A percentile compares a stretch with the other conserved stretches of the same genome.
Conservation (phyloP, 2,113 vertebrate genomes). For the Rissa tridactyla region DNA sequence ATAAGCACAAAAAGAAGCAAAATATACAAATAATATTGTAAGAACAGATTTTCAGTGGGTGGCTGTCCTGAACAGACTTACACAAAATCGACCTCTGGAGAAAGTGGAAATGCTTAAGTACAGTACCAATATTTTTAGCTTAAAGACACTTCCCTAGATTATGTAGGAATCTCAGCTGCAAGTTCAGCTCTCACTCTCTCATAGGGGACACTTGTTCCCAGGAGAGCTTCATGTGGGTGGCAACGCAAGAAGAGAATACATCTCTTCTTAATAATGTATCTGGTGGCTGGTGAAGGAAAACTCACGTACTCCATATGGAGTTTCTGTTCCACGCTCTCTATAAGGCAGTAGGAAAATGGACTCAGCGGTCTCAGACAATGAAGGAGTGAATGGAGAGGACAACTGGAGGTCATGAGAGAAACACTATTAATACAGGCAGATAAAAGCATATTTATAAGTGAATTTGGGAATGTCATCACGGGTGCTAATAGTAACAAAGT, state of each 20-base stretch:
- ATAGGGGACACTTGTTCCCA: not conserved
- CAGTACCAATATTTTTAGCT: not conserved
- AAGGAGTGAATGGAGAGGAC: slow-evolving; percentile 15
- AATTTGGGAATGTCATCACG: not conserved
- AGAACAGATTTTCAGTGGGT: not conserved
- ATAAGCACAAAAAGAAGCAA: not conserved
- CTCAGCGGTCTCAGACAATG: not conserved
- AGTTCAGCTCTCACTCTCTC: not conserved
- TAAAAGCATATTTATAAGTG: not conserved
- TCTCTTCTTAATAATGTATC: not conserved
- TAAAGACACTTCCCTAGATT: not conserved
- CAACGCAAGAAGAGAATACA: not conserved
- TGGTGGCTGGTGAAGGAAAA: not conserved
- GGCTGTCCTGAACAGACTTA: not conserved
- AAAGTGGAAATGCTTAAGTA: not conserved
- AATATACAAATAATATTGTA: not conserved
- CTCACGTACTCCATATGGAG: not conserved
- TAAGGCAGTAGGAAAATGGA: not conserved
- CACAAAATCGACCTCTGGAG: not conserved
- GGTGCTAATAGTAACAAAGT: not conserved
- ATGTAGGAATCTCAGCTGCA: not conserved
- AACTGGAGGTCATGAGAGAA: slow-evolving; percentile 20
- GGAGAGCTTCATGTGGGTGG: not conserved
- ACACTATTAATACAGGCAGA: not conserved
- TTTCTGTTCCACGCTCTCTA: not conserved